Percentiles rank a stretch among this genome's conserved stretches.
phyloP scores from a whole-genome alignment of 2,113 vertebrate genomes.

The Trochalopteron elliotii region DNA sequence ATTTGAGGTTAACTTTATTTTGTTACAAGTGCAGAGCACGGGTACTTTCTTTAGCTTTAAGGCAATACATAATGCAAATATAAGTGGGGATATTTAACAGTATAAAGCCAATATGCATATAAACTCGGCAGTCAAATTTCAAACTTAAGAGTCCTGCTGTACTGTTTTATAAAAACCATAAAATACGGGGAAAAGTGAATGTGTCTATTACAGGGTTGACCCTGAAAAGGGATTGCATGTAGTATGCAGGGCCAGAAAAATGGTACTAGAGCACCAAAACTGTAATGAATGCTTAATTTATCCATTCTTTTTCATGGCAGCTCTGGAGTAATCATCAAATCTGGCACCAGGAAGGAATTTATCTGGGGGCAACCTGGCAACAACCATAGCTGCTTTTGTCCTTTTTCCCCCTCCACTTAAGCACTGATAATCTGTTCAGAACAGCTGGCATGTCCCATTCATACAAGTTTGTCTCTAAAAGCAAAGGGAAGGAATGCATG shows the following conservation, averaged over 20 bases:
- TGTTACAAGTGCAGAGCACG: not conserved
- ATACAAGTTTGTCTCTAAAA: not conserved
- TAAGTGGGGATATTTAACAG: not conserved
- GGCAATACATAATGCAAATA: not conserved
- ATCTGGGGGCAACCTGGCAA: not conserved
- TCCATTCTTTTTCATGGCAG: not conserved
- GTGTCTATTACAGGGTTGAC: not conserved
- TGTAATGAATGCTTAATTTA: not conserved
- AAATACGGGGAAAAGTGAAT: fast-evolving
- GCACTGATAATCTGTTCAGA: not conserved
- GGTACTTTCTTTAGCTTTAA: not conserved
- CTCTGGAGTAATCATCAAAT: not conserved
- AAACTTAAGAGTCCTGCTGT: not conserved
- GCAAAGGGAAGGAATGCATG: not conserved
- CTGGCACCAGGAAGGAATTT: not conserved
- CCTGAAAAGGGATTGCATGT: not conserved
- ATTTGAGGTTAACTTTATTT: not conserved
- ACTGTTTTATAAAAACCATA: not conserved
- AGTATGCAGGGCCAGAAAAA: not conserved
- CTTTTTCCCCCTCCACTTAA: not conserved
- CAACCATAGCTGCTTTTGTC: not conserved
- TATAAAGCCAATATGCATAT: not conserved
- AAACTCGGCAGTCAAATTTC: not conserved
- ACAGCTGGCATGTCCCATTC: not conserved
- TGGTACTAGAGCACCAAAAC: not conserved